These are phyloP conservation scores for Mustela nigripes DNA, from an alignment of 2,113 vertebrate species.

Conservation along the genomic window DNA sequence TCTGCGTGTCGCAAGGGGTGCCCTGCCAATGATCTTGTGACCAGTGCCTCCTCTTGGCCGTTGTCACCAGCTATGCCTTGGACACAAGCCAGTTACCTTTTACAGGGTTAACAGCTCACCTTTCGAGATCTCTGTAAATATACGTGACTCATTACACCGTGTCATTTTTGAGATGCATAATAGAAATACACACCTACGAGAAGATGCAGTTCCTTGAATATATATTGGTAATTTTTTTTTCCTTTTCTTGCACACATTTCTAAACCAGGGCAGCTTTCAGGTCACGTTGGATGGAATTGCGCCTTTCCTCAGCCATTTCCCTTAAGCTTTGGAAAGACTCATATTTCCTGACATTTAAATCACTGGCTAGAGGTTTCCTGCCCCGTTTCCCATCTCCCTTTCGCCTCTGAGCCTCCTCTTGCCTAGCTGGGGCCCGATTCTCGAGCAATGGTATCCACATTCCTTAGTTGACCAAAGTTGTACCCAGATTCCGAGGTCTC, in stretches of 20 bases:
- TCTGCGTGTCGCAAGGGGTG: not conserved
- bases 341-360: constrained; percentile 63
- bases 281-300: not conserved
- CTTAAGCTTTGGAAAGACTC: not conserved
- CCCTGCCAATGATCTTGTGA: not conserved
- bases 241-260: not conserved
- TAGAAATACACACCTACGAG: not conserved
- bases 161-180: not conserved
- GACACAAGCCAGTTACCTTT: not conserved
- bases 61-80: not conserved
- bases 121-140: not conserved
- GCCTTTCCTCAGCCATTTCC: constrained; percentile 26
- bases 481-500: not conserved
- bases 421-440: not conserved
- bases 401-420: not conserved
- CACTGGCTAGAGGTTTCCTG: constrained; percentile 61
- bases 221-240: not conserved
- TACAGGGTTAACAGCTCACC: not conserved
- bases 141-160: not conserved
- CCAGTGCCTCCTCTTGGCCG: not conserved
- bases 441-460: not conserved
- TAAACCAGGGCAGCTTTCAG: not conserved
- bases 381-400: constrained; percentile 28
- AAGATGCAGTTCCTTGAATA: not conserved
- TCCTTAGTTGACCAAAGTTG: not conserved